Base-by-base conservation (phyloP, 2,797 vertebrate genomes). In the Phoxinus dragarum region DNA sequence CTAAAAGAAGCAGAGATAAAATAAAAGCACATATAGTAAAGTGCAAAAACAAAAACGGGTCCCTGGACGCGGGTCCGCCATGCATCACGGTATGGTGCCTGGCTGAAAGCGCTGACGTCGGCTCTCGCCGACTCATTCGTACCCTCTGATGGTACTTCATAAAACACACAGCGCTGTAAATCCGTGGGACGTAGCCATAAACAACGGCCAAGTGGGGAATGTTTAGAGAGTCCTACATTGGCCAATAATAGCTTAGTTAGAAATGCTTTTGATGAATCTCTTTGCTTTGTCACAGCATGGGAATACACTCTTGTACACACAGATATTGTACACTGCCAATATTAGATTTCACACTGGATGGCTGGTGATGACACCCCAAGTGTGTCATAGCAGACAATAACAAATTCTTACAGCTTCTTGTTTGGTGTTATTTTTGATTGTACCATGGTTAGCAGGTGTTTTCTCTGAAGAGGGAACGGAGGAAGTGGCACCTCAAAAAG, bases 161-260 rank as follows among this genome's bases (percentile, higher is more conserved):
- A 95, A 95, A 95, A 94, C 92, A 93, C 93, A 92, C 87, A 85
- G 87, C 84, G 89, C 91, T 93, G 94, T 95, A 96, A 94, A 95
- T 95, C 94, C 93, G 91, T 89, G 90, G 90, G 89, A 93, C 93
- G 91, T 87, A 87, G 92, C 90, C 91, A 86, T 94, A 95, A 94
- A 95, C 94, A 95, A 94, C 87, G 87, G 92, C 90, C 93, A 90
- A 89, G 91, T 89, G 94, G 94, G 94, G 93, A 92, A 94, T 94
- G 92, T 95, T 94, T 92, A 93, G 90, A 93, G 93, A 94, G 93
- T 94, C 94, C 91, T 92, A 90, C 92, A 92, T 74, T 77, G 90
- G 93, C 66, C 84, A 84, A 95, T 94, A 93, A 94, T 94, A 94
- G 93, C 95, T 94, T 95, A 93, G 93, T 93, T 92, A 92, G 91